phyloP scores from a whole-genome alignment of 1,140 invertebrate species.

The Chironomus striatipennis region DNA sequence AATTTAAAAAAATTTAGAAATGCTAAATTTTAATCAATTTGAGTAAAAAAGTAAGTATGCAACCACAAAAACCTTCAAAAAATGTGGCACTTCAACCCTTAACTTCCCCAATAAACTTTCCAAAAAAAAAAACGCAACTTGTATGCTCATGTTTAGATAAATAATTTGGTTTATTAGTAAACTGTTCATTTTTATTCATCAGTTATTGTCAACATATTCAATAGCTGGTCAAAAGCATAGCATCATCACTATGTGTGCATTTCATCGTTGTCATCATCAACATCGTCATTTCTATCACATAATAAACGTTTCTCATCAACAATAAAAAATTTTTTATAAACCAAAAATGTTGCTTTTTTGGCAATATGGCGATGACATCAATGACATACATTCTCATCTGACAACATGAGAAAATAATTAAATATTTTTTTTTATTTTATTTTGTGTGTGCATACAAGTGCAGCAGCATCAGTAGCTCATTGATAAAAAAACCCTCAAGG shows the following conservation, averaged over 20 bases:
- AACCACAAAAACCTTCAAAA: no score
- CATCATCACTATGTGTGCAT: neutral
- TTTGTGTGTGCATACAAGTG: no score
- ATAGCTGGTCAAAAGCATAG: neutral
- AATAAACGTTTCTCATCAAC: neutral
- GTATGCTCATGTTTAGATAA: neutral
- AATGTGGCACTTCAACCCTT: no score
- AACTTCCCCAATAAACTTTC: no score
- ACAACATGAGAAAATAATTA: conserved; percentile 11
- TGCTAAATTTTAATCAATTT: no score
- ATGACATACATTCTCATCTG: neutral
- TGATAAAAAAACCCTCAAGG: neutral
- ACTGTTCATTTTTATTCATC: neutral
- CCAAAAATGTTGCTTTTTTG: neutral
- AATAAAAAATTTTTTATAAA: neutral
- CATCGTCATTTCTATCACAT: conserved; percentile 1
- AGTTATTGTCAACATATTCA: neutral
- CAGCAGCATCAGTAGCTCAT: no score
- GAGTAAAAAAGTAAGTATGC: no score
- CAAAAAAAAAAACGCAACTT: neutral
- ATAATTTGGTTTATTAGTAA: conserved; percentile 6
- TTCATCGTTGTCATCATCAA: neutral
- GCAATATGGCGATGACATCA: conserved; percentile 12
- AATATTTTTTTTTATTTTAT: neutral
- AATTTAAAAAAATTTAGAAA: no score